Base-by-base conservation (phyloP, 2,113 vertebrate genomes). In the Phrynosoma platyrhinos region DNA sequence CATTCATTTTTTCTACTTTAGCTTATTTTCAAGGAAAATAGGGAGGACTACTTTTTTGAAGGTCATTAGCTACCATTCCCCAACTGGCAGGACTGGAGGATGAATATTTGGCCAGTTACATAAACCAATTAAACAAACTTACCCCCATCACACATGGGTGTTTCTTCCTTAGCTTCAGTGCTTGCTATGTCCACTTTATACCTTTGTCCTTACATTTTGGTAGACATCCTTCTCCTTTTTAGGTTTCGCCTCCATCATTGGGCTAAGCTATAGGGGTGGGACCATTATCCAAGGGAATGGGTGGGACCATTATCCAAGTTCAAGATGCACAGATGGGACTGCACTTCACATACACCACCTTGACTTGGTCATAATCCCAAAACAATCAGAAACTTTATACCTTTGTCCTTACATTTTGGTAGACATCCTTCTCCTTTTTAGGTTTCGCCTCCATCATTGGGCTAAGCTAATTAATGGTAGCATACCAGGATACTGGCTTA, bases 311-410 rank as follows among this genome's bases (percentile, higher is more conserved):
- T 72, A 72, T 30, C n/a, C 40, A 86, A 75, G 66, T 81, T 30
- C 18, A 42, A 68, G 78, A n/a, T 62, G 68, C 23, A 58, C 25
- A 9, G 36, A 4, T 40, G 82, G 36, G 75, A 84, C 16, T 64
- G 13, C 58, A 32, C 79, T 52, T 66, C 58, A 66, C 12, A 66
- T 47, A 75, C 14, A 7, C 64, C 66, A 27, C 30, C 25, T 30
- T 40, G 40, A 25, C 80, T 52, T 66, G 71, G 36, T 47, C 32
- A 32, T 9, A 53, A 77, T 83, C n/a, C 93, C 90, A 92, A 92
- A 93, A 82, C 92, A 91, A 82, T 92, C 88, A 85, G 83, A 85
- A 90, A 91, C 90, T 91, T 89, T 74, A 62, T 87, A 55, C 52
- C 9, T 82, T 82, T 66, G 8, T 16, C 68, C 68, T 58, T 55